phyloP scores from a whole-genome alignment of 2,113 vertebrate species.

The Paradoxurus hermaphroditus region DNA sequence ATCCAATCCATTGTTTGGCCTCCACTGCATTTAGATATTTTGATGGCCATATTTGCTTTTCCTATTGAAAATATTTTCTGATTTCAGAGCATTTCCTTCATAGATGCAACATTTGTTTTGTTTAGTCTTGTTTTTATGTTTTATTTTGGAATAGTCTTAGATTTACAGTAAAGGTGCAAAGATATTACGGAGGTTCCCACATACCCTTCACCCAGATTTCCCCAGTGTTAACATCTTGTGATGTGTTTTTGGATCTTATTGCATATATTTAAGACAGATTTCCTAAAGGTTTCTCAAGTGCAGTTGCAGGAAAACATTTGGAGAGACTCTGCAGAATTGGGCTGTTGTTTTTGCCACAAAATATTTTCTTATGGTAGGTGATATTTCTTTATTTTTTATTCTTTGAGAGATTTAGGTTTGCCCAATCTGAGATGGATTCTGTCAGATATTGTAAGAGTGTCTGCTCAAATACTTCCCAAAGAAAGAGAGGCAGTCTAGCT shows the following conservation, averaged over 20 bases:
- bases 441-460: neutral
- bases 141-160: constrained; percentile 1
- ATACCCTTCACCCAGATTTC: neutral
- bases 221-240: neutral
- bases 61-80: neutral
- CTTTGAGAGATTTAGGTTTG: neutral
- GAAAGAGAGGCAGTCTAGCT: neutral
- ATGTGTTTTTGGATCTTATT: neutral
- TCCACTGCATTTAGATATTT: neutral
- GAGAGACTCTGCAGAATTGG: neutral
- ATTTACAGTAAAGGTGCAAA: neutral
- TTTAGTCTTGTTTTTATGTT: neutral
- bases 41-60: constrained; percentile 4
- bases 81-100: neutral
- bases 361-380: neutral
- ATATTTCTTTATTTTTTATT: constrained; percentile 33
- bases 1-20: neutral
- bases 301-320: neutral
- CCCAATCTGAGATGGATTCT: neutral
- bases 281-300: neutral
- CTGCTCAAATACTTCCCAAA: neutral
- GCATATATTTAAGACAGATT: neutral
- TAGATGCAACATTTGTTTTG: neutral
- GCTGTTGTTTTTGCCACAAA: neutral
- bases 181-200: neutral